Evolutionary conservation across 2,888 invertebrate genomes (phyloP), one percentile per base, ranked within the genome.

Genomic region (Pantelozetes paolii): DNA sequence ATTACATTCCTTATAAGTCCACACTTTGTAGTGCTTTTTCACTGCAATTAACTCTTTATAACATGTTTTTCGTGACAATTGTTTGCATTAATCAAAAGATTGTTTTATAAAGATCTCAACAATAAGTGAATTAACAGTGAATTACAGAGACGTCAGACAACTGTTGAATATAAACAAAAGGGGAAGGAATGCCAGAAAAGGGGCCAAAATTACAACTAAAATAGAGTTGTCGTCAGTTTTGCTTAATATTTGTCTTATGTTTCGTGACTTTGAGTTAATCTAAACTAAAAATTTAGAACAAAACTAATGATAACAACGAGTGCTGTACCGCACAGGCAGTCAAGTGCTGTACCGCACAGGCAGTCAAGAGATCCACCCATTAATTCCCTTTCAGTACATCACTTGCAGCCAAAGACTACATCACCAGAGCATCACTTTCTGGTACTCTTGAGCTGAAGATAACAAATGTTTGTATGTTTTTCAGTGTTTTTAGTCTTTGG

Each of bases 311-410:
- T n/a, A n/a, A 23, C 59, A 59, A 59, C 59, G 20, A 48, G 20
- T 20, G 26, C 23, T 26, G 28, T 28, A 59, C 8, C 23, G 18
- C 18, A 59, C 20, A 59, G 30, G 28, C 59, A 59, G n/a, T n/a
- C n/a, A n/a, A 48, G 48, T 2, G 45, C 48, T 48, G n/a, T n/a
- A n/a, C 48, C n/a, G n/a, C 48, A 48, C 20, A 48, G 40, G 40
- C n/a, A n/a, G n/a, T n/a, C n/a, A n/a, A 48, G 48, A 48, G 59
- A 59, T 11, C 2, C 59, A 20, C 59, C 59, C 59, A 59, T 59
- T 59, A 59, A 59, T 59, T 59, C 59, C 59, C 20, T 59, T 59
- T 59, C 28, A 59, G 59, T 59, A 59, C 59, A 59, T 59, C 59
- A 59, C 28, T 26, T 18, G 23, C 28, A 59, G 59, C 59, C 15